Percentiles rank a stretch among this genome's conserved stretches.
Evolutionary conservation across 2,797 vertebrate genomes (phyloP).

Genomic region (Spatula clypeata): DNA sequence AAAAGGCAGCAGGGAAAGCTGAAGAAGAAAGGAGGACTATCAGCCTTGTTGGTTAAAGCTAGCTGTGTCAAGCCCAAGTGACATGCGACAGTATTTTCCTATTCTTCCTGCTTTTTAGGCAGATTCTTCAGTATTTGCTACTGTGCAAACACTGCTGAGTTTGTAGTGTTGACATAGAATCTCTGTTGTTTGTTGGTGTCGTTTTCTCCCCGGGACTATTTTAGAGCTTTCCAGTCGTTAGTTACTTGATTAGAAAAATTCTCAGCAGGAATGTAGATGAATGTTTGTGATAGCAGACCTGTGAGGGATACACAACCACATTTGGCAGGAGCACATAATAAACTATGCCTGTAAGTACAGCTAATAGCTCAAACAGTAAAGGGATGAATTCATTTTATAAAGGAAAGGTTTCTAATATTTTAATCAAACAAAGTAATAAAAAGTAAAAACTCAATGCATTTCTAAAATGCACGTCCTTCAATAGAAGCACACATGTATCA

Average conservation of each 20-base stretch:
- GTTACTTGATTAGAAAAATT: background rate
- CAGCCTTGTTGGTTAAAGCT: background rate
- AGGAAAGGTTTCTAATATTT: background rate
- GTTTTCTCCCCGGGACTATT: background rate
- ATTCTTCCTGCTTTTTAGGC: background rate
- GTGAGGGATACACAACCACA: background rate
- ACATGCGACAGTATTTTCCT: fast-evolving
- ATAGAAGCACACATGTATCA: background rate
- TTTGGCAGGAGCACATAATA: background rate
- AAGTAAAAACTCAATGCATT: background rate
- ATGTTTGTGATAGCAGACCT: background rate
- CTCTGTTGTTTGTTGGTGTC: too few species aligned
- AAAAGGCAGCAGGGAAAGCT: background rate
- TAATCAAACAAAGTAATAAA: background rate
- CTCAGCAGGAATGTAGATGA: background rate
- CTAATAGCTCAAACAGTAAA: background rate
- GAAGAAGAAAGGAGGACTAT: background rate
- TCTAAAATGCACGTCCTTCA: background rate
- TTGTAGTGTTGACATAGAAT: background rate
- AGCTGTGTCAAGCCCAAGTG: background rate
- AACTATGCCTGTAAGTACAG: background rate
- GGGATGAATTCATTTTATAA: background rate
- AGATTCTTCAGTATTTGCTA: background rate
- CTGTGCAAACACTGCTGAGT: background rate
- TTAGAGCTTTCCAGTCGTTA: background rate